Evolutionary conservation across 2,888 invertebrate genomes (phyloP).

Genomic region (Morpho helenor): DNA sequence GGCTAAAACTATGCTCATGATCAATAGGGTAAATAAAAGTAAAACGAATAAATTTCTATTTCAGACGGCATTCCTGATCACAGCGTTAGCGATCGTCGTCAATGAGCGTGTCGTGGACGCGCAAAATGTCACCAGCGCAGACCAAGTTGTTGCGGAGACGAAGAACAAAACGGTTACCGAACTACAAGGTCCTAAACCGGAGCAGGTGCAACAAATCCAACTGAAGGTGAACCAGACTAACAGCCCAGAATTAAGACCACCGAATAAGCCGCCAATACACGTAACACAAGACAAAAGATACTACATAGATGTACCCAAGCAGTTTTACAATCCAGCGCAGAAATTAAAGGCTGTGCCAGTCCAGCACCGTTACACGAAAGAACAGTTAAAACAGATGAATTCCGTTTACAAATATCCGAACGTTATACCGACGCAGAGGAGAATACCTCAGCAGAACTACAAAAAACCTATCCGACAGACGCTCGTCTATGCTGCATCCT

Average conservation of each 20-base stretch:
- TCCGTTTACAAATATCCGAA: slow-evolving; percentile 56
- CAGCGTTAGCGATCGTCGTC: slow-evolving; percentile 69
- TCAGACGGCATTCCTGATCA: slow-evolving; percentile 73
- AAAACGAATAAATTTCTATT: slow-evolving; percentile 32
- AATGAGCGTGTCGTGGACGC: slow-evolving; percentile 58
- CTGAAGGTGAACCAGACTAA: slow-evolving; percentile 38
- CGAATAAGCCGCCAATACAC: slow-evolving; percentile 59
- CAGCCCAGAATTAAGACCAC: slow-evolving; percentile 44
- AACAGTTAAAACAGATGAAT: slow-evolving; percentile 45
- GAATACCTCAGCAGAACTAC: slow-evolving; percentile 13
- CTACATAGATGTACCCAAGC: slow-evolving; percentile 42
- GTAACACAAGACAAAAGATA: slow-evolving; percentile 43
- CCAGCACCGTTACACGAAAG: slow-evolving; percentile 46
- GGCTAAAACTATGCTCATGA: too few species aligned
- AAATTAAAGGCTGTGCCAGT: slow-evolving; percentile 28
- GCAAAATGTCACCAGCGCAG: slow-evolving; percentile 46
- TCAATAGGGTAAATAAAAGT: too few species aligned
- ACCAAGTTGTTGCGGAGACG: slow-evolving; percentile 64
- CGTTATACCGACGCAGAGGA: slow-evolving; percentile 50
- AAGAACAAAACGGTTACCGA: slow-evolving; percentile 53
- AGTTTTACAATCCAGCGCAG: slow-evolving; percentile 44
- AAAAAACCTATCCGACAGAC: slow-evolving; percentile 36
- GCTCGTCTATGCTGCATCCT: slow-evolving; percentile 47
- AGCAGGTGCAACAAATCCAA: slow-evolving; percentile 36
- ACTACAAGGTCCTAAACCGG: slow-evolving; percentile 52